These are phyloP conservation scores for Ricordea florida DNA, from an alignment of 92 coral and sea anemone genomes.

Conservation along the genomic window DNA sequence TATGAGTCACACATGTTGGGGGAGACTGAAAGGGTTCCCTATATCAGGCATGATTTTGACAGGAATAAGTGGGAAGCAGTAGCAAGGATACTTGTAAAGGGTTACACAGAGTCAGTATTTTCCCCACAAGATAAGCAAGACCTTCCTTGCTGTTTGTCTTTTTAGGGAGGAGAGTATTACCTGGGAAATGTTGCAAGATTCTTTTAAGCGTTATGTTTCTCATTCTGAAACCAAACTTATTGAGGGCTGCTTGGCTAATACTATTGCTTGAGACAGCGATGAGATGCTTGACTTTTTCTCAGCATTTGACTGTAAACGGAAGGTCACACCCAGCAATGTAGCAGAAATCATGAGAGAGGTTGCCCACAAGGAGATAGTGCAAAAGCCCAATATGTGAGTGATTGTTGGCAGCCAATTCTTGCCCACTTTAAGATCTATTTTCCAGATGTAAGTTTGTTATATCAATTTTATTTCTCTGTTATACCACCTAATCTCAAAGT, in stretches of 20 bases:
- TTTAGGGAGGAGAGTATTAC: conserved; percentile 34
- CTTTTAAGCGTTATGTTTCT: conserved; percentile 52
- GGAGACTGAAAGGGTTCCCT: conserved; percentile 50
- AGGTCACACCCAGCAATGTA: conserved; percentile 2
- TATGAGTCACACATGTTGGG: conserved; percentile 60
- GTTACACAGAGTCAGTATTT: conserved; percentile 33
- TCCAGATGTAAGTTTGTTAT: not conserved
- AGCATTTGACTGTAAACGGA: conserved; percentile 24
- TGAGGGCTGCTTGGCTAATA: conserved; percentile 38
- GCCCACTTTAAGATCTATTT: not conserved
- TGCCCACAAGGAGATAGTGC: conserved; percentile 36
- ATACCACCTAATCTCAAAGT: conserved; percentile 16
- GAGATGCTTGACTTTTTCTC: conserved; percentile 60
- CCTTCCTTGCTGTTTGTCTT: conserved; percentile 32
- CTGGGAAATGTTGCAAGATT: conserved; percentile 15
- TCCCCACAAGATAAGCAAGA: conserved; percentile 28
- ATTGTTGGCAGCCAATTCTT: conserved; percentile 25
- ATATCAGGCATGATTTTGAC: conserved; percentile 55
- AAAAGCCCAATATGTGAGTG: conserved; percentile 29
- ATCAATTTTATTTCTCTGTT: not conserved
- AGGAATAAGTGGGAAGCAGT: conserved; percentile 63
- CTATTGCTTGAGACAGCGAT: conserved; percentile 15
- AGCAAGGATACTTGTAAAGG: conserved; percentile 60
- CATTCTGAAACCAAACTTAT: conserved; percentile 25
- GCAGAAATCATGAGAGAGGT: conserved; percentile 10